Percentiles rank a stretch among this genome's conserved stretches.
These are phyloP conservation scores for Penaeus indicus DNA, from an alignment of 1,140 invertebrate species.

Conservation along the genomic window DNA sequence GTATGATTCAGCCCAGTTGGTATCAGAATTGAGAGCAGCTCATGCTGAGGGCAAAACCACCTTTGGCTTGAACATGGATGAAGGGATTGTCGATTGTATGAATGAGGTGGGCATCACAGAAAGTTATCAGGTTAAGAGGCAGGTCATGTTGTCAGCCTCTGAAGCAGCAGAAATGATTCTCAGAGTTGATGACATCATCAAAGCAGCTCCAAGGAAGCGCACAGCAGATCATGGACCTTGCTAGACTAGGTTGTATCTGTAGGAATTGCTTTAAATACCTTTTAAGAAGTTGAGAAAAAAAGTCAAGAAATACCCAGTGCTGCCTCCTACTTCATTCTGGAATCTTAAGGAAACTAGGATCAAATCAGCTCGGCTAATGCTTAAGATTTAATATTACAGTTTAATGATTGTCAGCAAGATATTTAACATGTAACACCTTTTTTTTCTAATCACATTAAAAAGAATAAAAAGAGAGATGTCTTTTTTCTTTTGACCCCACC, in stretches of 20 bases:
- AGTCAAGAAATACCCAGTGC: too few species aligned
- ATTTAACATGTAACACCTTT: too few species aligned
- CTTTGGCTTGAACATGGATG: slow-evolving; percentile 93
- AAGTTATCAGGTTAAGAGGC: slow-evolving; percentile 95
- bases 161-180: slow-evolving; percentile 99
- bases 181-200: slow-evolving; percentile 97
- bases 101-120: slow-evolving; percentile 92
- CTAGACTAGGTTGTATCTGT: slow-evolving; percentile 72
- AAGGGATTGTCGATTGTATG: slow-evolving; percentile 88
- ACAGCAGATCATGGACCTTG: slow-evolving; percentile 88
- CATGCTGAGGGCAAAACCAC: slow-evolving; percentile 85
- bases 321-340: too few species aligned
- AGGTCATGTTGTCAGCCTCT: slow-evolving; percentile 92
- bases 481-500: too few species aligned
- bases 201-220: slow-evolving; percentile 91
- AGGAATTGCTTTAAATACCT: too few species aligned
- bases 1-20: slow-evolving; percentile 95
- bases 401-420: too few species aligned
- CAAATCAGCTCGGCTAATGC: too few species aligned
- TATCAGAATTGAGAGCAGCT: slow-evolving; percentile 89
- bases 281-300: too few species aligned
- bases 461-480: too few species aligned
- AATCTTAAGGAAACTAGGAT: too few species aligned
- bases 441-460: too few species aligned
- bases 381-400: too few species aligned